These are phyloP conservation scores for Parauchenoglanis punctatus DNA, from an alignment of 2,797 vertebrate genomes.

Conservation along the genomic window DNA sequence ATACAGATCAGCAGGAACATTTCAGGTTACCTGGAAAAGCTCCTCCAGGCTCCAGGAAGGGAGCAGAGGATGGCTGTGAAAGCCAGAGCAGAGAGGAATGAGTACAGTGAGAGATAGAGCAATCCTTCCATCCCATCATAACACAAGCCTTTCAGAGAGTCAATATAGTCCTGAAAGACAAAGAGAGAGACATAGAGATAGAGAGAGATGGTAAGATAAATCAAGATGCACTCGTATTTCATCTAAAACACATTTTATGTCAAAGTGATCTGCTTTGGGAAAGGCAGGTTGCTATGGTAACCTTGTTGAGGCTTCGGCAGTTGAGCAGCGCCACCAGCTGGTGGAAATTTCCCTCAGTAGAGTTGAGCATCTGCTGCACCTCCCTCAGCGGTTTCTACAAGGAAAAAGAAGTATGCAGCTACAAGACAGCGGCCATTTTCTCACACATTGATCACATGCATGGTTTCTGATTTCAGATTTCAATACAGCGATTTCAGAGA, in stretches of 20 bases:
- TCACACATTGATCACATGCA: not conserved
- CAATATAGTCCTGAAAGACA: constrained; percentile 82
- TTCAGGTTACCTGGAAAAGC: constrained; percentile 83
- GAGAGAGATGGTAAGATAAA: not conserved
- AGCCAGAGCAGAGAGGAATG: constrained; percentile 82
- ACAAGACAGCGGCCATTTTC: constrained; percentile 16
- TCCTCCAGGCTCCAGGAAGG: constrained; percentile 88
- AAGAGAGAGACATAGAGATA: constrained; percentile 7
- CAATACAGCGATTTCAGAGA: not conserved
- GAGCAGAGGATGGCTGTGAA: constrained; percentile 88
- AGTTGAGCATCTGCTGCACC: constrained; percentile 87
- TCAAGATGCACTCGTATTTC: not conserved
- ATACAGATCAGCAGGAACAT: not conserved
- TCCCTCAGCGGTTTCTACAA: constrained; percentile 83
- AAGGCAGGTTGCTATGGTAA: constrained; percentile 60
- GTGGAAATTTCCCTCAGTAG: constrained; percentile 90
- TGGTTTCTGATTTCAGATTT: not conserved
- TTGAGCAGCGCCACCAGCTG: constrained; percentile 89
- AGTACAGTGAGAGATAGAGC: constrained; percentile 83
- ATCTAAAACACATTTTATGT: constrained; percentile 11
- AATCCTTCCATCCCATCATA: constrained; percentile 90
- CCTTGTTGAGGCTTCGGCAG: constrained; percentile 90
- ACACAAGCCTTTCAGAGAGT: constrained; percentile 88
- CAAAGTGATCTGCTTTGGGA: constrained; percentile 6
- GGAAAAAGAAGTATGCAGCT: constrained; percentile 7